Base-by-base conservation (phyloP, 2,888 invertebrate species). In the Drosophila flavopinicola region DNA sequence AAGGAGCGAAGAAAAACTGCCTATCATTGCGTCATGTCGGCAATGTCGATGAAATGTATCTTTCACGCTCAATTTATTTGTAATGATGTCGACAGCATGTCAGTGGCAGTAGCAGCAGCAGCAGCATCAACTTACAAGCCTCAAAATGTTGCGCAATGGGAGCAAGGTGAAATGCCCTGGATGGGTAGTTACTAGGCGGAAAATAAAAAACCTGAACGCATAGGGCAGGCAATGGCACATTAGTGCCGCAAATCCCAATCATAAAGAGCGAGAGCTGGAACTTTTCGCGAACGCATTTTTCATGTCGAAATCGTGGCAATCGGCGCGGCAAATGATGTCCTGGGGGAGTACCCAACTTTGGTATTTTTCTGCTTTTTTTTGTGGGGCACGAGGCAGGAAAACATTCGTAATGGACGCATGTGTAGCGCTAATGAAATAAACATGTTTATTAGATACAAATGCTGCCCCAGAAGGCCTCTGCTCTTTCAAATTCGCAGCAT, bases 11-110 rank as follows among this genome's bases (percentile, higher is more conserved):
- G 27, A 20, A 37, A 49, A 51, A 41, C 32, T 78, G 71, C 65
- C 68, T 74, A 79, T 74, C 83, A 79, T 64, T 72, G 66, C 64
- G 66, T 60, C 63, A 65, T 59, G 17, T n/a, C n/a, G 70, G 60
- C 49, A 64, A 69, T 66, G 82, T 51, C 45, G 63, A 15, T 68
- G 66, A 79, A 85, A 80, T 80, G 80, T 83, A 85, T 85, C 80
- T 85, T 85, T 85, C 86, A 84, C 86, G 82, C 82, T 75, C 75
- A 83, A 86, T 83, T 83, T 85, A 69, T 76, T 75, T 84, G 85
- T 86, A 84, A 83, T 86, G 85, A 72, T 84, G 83, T 76, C 78
- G 85, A 80, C 68, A 76, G 65, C 63, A 67, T 65, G 80, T 74
- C 68, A 66, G 57, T 42, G 57, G 39, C 76, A 71, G 67, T 15